Conservation (phyloP, 2,797 vertebrate species). For the Emydoidea blandingii region DNA sequence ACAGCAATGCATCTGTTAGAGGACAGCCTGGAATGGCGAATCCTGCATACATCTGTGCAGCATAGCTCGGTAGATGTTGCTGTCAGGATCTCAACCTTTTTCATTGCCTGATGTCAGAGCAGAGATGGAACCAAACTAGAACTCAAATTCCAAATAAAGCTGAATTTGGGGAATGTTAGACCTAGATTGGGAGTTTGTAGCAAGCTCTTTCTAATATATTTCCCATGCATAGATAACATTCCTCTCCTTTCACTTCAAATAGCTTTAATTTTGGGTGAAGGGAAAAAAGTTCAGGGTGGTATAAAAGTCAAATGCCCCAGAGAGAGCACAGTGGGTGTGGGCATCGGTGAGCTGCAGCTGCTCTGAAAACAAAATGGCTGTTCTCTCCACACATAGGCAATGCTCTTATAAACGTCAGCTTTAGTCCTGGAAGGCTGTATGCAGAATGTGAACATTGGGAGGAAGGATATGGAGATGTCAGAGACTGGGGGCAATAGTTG, state of each 20-base stretch:
- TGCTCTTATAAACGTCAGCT: not conserved
- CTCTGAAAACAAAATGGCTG: not conserved
- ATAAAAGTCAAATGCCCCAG: not conserved
- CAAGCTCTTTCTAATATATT: not conserved
- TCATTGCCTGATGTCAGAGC: slow-evolving; percentile 50
- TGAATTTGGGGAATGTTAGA: not conserved
- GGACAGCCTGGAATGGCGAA: slow-evolving; percentile 64
- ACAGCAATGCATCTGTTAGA: slow-evolving; percentile 42
- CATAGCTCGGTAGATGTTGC: slow-evolving; percentile 66
- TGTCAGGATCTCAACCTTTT: slow-evolving; percentile 69
- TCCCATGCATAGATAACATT: not conserved
- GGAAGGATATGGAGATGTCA: not conserved
- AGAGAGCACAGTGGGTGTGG: not conserved
- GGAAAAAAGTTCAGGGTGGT: not conserved
- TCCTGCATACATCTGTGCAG: slow-evolving; percentile 56
- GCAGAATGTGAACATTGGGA: not conserved
- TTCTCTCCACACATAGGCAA: not conserved
- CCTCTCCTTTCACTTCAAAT: not conserved
- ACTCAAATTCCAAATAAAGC: not conserved
- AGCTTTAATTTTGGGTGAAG: not conserved
- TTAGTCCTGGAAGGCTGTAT: not conserved
- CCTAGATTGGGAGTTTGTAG: not conserved
- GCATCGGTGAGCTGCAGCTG: not conserved
- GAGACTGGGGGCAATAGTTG: not conserved
- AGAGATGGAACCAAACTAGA: slow-evolving; percentile 51